These are phyloP conservation scores for Acrocyrtus sp. DNA, from an alignment of 2,888 invertebrate genomes.

Conservation along the genomic window DNA sequence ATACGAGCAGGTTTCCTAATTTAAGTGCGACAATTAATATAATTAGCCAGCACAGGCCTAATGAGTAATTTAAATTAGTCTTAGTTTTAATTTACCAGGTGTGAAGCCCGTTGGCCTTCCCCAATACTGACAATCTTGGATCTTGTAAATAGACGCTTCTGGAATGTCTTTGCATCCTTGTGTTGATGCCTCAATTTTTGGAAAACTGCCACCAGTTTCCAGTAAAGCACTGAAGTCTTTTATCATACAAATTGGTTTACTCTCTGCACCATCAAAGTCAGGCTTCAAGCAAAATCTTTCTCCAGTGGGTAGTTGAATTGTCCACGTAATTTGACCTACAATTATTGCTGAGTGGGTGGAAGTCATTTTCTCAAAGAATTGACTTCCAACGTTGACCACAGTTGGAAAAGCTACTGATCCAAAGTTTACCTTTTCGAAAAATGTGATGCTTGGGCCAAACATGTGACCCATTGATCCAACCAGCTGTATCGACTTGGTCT, in stretches of 20 bases:
- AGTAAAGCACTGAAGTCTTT: slow-evolving; percentile 5
- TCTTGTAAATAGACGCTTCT: slow-evolving; percentile 13
- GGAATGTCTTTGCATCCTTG: slow-evolving; percentile 23
- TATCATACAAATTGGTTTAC: slow-evolving; percentile 22
- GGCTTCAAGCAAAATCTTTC: slow-evolving; percentile 21
- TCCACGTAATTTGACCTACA: slow-evolving; percentile 10
- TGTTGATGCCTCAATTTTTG: slow-evolving; percentile 1
- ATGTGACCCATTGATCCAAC: slow-evolving; percentile 24
- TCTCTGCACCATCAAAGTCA: slow-evolving; percentile 18
- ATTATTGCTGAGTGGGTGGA: slow-evolving; percentile 24
- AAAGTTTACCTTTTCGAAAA: slow-evolving; percentile 35
- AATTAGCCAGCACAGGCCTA: not conserved
- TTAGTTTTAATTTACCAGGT: not conserved
- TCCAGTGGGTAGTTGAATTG: slow-evolving; percentile 11
- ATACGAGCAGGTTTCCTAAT: too few species aligned
- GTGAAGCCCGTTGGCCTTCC: not conserved
- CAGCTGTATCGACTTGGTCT: slow-evolving; percentile 38
- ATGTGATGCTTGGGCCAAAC: slow-evolving; percentile 22
- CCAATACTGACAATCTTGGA: slow-evolving; percentile 39
- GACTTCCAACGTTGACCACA: slow-evolving; percentile 18
- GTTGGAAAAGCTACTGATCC: slow-evolving; percentile 31
- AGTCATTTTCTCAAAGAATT: slow-evolving; percentile 31
- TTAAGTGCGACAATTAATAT: not conserved
- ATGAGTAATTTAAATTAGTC: not conserved
- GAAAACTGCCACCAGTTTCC: not conserved